Base-by-base conservation (phyloP, 2,797 vertebrate species). In the Peromyscus eremicus region DNA sequence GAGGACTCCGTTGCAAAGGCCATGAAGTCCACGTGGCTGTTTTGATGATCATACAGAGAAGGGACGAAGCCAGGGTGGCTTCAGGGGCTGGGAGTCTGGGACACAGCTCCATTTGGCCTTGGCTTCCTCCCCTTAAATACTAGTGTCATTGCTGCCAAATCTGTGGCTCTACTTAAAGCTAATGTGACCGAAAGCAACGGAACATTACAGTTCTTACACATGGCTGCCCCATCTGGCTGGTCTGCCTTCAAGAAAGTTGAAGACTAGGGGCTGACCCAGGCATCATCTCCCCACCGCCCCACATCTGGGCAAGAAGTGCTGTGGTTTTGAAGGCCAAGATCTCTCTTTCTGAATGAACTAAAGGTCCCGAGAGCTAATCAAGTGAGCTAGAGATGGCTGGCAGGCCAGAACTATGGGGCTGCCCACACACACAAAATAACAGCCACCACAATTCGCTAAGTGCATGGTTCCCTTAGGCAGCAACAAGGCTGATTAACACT, bases 1-100 rank as follows among this genome's bases (percentile, higher is more conserved):
- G 76, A 96, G 60, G 68, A 88, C 84, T 85, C 68, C 81, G 49
- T 62, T 86, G 88, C 85, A 94, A 95, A 96, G 85, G 84, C 43
- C 76, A 86, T 9, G 62, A 89, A 91, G 76, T 43, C 80, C 2
- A 0, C 0, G 32, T 27, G 57, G 27, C 70, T 43, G 3, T 92
- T 94, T n/a, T 40, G n/a, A 86, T 89, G 81, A 89, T 49, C 9
- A 76, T 5, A 9, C 49, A 91, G 88, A 83, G 9, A 92, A 6
- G 34, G 0, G 34, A 25, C 40, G 64, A 46, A 55, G 76, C 60
- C 87, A 17, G 84, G 29, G 37, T 43, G 8, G 32, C 79, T 46
- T 90, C 60, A 0, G 0, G 0, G 34, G 32, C 34, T 57, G 14
- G n/a, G 64, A 89, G 21, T 80, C 73, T 64, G 60, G 64, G 52